Conservation (phyloP, 2,113 vertebrate species). For the Vanacampus margaritifer region DNA sequence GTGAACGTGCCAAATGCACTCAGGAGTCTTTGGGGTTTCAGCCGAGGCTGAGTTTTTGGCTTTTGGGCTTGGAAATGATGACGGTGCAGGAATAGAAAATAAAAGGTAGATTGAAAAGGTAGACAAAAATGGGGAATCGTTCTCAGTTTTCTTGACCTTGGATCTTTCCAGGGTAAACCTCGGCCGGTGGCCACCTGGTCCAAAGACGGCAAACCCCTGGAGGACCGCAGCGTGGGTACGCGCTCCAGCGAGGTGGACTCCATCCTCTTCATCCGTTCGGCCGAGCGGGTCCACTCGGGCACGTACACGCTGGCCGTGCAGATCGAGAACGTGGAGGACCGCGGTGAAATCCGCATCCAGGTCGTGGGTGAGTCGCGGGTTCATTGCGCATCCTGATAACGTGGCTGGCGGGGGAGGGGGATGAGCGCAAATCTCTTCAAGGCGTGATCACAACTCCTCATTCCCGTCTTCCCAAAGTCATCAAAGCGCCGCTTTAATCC, state of each 20-base stretch:
- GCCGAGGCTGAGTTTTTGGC: not conserved
- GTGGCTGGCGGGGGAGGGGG: too few relatives aligned
- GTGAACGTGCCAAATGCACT: slow-evolving; percentile 2
- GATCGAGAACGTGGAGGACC: slow-evolving; percentile 82
- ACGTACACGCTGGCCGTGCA: slow-evolving; percentile 78
- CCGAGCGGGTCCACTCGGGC: slow-evolving; percentile 78
- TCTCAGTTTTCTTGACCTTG: not conserved
- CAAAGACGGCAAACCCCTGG: slow-evolving; percentile 77
- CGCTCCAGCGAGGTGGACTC: slow-evolving; percentile 78
- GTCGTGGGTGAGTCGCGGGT: slow-evolving; percentile 77
- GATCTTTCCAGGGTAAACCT: slow-evolving; percentile 78
- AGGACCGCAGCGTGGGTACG: slow-evolving; percentile 67
- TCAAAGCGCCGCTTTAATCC: slow-evolving; percentile 60
- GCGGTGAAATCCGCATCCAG: slow-evolving; percentile 76
- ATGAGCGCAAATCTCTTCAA: slow-evolving; percentile 35
- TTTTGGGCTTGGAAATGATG: slow-evolving; percentile 23
- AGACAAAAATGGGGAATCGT: not conserved
- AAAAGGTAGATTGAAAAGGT: slow-evolving; percentile 23
- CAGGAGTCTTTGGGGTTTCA: not conserved
- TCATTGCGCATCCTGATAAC: not conserved
- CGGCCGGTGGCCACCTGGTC: slow-evolving; percentile 80
- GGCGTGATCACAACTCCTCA: slow-evolving; percentile 62
- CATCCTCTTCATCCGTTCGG: slow-evolving; percentile 83
- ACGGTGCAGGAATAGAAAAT: not conserved
- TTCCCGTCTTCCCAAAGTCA: slow-evolving; percentile 51